These are phyloP conservation scores for Hephaestus fuliginosus DNA, from an alignment of 2,797 vertebrate species.

Conservation along the genomic window DNA sequence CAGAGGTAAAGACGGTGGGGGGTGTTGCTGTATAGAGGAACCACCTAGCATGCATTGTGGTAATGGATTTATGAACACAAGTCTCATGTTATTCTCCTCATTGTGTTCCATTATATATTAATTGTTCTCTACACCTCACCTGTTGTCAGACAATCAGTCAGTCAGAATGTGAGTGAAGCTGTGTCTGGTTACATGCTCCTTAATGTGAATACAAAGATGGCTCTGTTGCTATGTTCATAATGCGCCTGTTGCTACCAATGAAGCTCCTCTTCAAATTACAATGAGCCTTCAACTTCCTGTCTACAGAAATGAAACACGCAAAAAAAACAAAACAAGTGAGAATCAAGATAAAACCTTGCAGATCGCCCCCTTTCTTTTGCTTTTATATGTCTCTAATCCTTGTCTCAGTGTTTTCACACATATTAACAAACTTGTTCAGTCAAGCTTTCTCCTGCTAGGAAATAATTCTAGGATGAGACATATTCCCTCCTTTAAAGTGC, in stretches of 20 bases:
- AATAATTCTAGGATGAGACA: conserved; percentile 31
- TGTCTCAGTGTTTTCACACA: neutral
- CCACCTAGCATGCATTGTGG: neutral
- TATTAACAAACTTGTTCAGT: conserved; percentile 24
- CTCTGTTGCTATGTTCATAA: neutral
- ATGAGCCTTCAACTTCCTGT: neutral
- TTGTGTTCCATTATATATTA: conserved; percentile 10
- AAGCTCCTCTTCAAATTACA: conserved; percentile 6
- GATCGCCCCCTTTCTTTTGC: neutral
- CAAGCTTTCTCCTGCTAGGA: conserved; percentile 17
- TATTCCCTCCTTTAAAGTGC: conserved; percentile 17
- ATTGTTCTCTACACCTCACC: conserved; percentile 14
- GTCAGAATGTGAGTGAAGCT: neutral
- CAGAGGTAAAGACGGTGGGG: neutral
- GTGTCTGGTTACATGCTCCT: neutral
- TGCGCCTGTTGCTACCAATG: neutral
- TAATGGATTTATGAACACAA: neutral
- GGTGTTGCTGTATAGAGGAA: neutral
- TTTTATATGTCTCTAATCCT: neutral
- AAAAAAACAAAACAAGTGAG: neutral
- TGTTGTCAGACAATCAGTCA: conserved; percentile 17
- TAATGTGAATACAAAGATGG: conserved; percentile 4
- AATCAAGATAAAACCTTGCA: neutral
- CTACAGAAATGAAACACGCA: neutral
- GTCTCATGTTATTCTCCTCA: neutral